Percentiles rank a stretch among this genome's conserved stretches.
These are phyloP conservation scores for Dicaeum eximium DNA, from an alignment of 2,113 vertebrate species.

Conservation along the genomic window DNA sequence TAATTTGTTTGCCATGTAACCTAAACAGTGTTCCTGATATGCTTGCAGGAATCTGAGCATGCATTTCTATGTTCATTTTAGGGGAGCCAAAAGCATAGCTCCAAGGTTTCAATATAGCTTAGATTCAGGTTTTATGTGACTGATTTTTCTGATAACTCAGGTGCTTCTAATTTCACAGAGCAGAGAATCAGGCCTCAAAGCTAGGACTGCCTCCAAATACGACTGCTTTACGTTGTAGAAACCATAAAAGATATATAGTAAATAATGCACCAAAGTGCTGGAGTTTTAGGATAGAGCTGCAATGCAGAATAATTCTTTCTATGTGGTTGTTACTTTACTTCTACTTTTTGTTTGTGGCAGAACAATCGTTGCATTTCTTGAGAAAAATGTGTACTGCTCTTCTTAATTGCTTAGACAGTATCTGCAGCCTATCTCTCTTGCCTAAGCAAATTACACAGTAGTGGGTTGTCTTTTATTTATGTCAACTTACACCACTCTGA, in stretches of 20 bases:
- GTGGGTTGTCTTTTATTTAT: background rate
- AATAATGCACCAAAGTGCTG: background rate
- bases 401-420: background rate
- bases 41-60: background rate
- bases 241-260: background rate
- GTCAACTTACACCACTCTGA: background rate
- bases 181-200: background rate
- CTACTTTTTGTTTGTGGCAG: background rate
- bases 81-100: background rate
- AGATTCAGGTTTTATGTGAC: background rate
- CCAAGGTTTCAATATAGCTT: background rate
- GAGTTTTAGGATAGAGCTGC: background rate
- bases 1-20: background rate
- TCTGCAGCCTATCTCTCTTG: background rate
- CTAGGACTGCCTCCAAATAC: background rate
- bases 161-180: background rate
- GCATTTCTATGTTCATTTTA: background rate
- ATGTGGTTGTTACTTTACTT: background rate
- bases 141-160: background rate
- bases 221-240: background rate
- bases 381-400: background rate
- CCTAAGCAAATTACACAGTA: background rate
- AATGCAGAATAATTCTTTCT: background rate
- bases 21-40: background rate
- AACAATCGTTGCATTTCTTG: background rate